Conservation (phyloP, 1,140 invertebrate species). For the Whitmania pigra region DNA sequence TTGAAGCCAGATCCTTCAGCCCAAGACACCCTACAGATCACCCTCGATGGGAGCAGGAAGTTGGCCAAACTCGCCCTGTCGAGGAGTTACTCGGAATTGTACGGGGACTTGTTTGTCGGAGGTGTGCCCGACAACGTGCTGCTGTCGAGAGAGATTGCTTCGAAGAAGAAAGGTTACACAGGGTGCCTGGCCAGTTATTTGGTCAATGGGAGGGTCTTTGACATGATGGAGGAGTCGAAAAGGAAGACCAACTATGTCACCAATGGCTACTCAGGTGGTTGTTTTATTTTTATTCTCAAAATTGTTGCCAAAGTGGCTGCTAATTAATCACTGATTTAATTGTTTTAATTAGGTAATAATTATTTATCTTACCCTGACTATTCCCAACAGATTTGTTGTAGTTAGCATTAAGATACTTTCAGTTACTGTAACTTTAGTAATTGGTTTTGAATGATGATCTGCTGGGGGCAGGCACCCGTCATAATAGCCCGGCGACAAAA, state of each 20-base stretch:
- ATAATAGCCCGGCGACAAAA: too few species aligned
- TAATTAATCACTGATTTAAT: too few species aligned
- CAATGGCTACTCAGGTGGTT: constrained; percentile 21
- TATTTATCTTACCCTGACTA: too few species aligned
- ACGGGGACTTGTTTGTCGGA: constrained; percentile 77
- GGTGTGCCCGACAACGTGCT: constrained; percentile 55
- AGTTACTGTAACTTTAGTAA: too few species aligned
- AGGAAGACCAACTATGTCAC: constrained; percentile 21
- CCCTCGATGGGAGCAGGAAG: constrained; percentile 41
- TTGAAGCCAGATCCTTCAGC: constrained; percentile 61
- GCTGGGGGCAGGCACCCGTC: too few species aligned
- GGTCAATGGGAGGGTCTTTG: constrained; percentile 62
- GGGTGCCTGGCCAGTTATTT: constrained; percentile 83
- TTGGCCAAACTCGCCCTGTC: constrained; percentile 74
- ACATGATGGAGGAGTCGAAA: constrained; percentile 28
- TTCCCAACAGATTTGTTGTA: too few species aligned
- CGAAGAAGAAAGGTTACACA: constrained; percentile 70
- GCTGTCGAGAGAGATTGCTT: constrained; percentile 47
- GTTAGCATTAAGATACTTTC: too few species aligned
- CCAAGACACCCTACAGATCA: constrained; percentile 44
- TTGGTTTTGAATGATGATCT: too few species aligned
- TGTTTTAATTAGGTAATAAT: too few species aligned
- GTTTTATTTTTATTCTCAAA: background rate
- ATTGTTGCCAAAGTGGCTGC: too few species aligned
- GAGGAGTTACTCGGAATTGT: constrained; percentile 56